phyloP scores from a whole-genome alignment of 2,113 vertebrate genomes.

The Callopanchax toddi region DNA sequence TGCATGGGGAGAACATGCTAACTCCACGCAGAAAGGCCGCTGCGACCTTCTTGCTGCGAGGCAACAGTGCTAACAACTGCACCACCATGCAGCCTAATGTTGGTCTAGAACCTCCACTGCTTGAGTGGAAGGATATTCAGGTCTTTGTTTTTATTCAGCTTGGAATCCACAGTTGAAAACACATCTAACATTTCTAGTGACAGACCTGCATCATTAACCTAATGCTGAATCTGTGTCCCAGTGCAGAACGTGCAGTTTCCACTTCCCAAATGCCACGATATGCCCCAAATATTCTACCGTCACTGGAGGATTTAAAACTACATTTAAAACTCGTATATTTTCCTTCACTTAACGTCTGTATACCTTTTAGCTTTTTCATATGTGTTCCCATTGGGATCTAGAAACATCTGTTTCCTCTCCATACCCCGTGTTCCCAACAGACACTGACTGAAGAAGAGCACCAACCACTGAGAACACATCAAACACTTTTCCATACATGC shows the following conservation, averaged over 20 bases:
- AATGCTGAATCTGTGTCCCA: neutral
- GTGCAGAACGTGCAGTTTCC: conserved; percentile 3
- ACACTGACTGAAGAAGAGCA: conserved; percentile 41
- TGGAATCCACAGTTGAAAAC: no score
- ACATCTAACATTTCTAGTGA: neutral
- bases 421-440: conserved; percentile 51
- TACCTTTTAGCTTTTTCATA: conserved; percentile 52
- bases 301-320: conserved; percentile 55
- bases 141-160: no score
- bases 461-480: conserved; percentile 40
- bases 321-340: conserved; percentile 61
- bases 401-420: conserved; percentile 74
- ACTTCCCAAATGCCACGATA: conserved; percentile 20
- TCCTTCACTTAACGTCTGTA: conserved; percentile 64
- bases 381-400: conserved; percentile 44
- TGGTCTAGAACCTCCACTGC: no score
- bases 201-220: conserved; percentile 4
- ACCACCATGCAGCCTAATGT: no score
- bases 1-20: no score
- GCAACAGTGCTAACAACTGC: no score
- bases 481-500: conserved; percentile 37
- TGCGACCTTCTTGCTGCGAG: no score
- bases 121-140: no score
- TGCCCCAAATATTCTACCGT: conserved; percentile 26
- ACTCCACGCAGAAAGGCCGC: no score